Percentiles rank a stretch among this genome's conserved stretches.
phyloP scores from a whole-genome alignment of 2,113 vertebrate genomes.

The Elgaria multicarinata region DNA sequence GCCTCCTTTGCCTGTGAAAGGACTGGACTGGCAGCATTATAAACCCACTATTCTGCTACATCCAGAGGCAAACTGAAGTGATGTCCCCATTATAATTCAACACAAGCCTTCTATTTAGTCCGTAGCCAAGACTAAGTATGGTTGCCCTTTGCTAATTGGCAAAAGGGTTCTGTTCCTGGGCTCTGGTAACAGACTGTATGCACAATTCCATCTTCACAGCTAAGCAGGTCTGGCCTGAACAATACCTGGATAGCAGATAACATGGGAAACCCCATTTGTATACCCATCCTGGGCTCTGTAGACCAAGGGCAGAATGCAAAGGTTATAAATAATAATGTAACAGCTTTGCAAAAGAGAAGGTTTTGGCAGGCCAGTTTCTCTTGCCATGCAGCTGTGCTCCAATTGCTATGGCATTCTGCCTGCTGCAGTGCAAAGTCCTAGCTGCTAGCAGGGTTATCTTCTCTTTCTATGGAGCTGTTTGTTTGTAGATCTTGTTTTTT shows the following conservation, averaged over 20 bases:
- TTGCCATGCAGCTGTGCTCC: neutral
- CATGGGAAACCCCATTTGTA: neutral
- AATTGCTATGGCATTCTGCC: neutral
- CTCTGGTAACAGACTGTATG: neutral
- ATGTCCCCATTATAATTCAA: neutral
- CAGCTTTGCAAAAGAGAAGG: neutral
- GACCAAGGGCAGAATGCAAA: neutral
- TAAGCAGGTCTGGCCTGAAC: neutral
- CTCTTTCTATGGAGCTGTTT: neutral
- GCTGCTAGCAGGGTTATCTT: neutral
- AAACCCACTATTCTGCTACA: neutral
- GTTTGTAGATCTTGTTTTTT: neutral
- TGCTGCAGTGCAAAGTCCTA: neutral
- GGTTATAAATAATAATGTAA: neutral
- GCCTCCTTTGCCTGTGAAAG: neutral
- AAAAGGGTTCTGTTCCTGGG: neutral
- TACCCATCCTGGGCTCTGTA: neutral
- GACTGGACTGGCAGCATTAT: neutral
- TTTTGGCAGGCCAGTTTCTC: neutral
- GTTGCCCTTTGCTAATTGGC: neutral
- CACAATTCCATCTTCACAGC: neutral
- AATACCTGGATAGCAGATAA: neutral
- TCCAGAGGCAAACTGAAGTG: neutral
- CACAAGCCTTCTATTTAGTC: neutral
- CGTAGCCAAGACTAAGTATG: neutral